Percentiles rank a stretch among this genome's conserved stretches.
Evolutionary conservation across 2,888 invertebrate species (phyloP).

Genomic region (Candidula unifasciata): DNA sequence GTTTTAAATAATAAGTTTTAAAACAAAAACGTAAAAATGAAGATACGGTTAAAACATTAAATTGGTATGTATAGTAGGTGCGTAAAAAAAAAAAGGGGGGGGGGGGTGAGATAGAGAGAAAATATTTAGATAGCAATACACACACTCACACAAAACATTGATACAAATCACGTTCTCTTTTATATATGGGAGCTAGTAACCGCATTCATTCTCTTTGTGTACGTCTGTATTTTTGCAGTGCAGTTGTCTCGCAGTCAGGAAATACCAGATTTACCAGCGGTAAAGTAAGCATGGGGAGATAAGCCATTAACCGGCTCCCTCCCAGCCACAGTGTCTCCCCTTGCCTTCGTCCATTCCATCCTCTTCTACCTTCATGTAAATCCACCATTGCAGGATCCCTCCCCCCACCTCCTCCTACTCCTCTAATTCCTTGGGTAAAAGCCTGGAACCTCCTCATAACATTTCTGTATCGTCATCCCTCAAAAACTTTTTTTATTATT

Average conservation of each 20-base stretch:
- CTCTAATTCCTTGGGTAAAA: neutral
- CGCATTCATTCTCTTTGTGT: neutral
- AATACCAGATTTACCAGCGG: neutral
- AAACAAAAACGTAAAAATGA: no score
- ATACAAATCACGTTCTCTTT: neutral
- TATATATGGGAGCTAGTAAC: neutral
- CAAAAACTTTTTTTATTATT: no score
- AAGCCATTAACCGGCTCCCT: neutral
- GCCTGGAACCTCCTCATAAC: neutral
- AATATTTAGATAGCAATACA: no score
- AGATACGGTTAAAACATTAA: no score
- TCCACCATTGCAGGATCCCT: neutral
- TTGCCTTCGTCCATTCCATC: neutral
- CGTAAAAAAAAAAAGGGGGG: no score
- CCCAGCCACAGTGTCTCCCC: neutral
- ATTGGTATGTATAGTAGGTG: no score
- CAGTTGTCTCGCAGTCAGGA: neutral
- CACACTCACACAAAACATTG: no score
- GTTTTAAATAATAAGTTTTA: no score
- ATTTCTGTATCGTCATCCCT: no score
- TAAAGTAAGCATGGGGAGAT: slow-evolving; percentile 24
- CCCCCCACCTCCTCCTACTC: neutral
- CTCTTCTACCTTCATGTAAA: neutral
- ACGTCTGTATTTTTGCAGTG: slow-evolving; percentile 24
- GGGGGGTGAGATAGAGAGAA: no score